Conservation (phyloP, 2,113 vertebrate species). For the Festucalex cinctus region DNA sequence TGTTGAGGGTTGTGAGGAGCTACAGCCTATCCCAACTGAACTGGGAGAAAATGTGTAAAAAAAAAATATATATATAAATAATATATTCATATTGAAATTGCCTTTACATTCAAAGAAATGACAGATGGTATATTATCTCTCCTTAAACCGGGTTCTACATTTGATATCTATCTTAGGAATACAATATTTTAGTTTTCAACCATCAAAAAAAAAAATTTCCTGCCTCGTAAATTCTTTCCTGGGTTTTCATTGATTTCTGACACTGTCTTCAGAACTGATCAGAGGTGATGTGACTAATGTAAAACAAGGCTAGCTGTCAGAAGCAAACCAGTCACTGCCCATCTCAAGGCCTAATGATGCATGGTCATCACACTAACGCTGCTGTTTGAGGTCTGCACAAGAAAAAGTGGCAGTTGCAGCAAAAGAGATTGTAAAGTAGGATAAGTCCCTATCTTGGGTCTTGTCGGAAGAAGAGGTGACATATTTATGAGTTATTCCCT, state of each 20-base stretch:
- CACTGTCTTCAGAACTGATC: constrained; percentile 60
- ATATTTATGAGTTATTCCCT: constrained; percentile 70
- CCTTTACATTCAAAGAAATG: not conserved
- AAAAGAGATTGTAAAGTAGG: constrained; percentile 72
- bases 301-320: constrained; percentile 77
- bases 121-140: not conserved
- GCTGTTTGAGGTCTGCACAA: constrained; percentile 68
- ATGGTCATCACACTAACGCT: constrained; percentile 76
- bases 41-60: not conserved
- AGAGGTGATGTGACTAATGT: constrained; percentile 77
- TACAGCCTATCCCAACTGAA: not conserved
- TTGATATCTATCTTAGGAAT: not conserved
- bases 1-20: not conserved
- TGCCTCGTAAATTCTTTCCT: constrained; percentile 60
- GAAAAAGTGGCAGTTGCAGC: constrained; percentile 72
- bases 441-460: constrained; percentile 66
- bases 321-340: constrained; percentile 68
- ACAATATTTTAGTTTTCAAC: not conserved
- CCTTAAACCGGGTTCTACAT: not conserved
- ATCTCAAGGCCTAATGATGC: constrained; percentile 78
- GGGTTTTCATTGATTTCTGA: constrained; percentile 66
- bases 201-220: not conserved
- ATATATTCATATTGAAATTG: not conserved
- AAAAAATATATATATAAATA: no score
- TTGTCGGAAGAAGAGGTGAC: constrained; percentile 67